A percentile compares a stretch with the other conserved stretches of the same genome.
phyloP scores from a whole-genome alignment of 2,888 invertebrate species.

The Habrosyne pyritoides region DNA sequence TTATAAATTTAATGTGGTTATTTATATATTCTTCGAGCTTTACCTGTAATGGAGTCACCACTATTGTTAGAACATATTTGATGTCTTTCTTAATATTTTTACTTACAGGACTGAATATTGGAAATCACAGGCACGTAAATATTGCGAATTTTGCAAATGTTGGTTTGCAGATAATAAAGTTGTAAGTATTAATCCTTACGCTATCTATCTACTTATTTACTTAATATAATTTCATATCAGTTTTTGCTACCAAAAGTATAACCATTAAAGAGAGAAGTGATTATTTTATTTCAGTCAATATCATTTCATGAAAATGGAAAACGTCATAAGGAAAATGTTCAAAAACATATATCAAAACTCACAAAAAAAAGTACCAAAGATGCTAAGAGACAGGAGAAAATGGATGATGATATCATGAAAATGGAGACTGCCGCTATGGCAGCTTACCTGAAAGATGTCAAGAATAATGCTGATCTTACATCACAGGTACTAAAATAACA shows the following conservation, averaged over 20 bases:
- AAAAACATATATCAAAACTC: constrained; percentile 92
- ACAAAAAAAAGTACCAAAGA: constrained; percentile 92
- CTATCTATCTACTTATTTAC: no score
- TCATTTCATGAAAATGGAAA: constrained; percentile 97
- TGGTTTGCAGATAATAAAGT: constrained; percentile 99
- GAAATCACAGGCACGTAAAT: constrained; percentile 98
- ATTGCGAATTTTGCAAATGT: constrained; percentile 98
- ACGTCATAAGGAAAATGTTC: constrained; percentile 95
- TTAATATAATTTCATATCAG: background rate
- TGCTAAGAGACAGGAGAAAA: constrained; percentile 89
- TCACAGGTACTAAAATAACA: constrained; percentile 71
- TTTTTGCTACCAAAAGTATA: background rate
- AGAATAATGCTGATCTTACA: constrained; percentile 86
- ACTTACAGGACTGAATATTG: constrained; percentile 95
- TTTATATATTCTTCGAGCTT: no score
- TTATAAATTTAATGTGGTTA: no score
- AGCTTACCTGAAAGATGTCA: constrained; percentile 93
- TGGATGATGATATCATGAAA: constrained; percentile 90
- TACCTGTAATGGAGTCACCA: no score
- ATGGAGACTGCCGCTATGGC: constrained; percentile 96
- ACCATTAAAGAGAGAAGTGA: background rate
- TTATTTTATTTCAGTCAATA: constrained; percentile 87
- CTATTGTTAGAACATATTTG: constrained; percentile 9
- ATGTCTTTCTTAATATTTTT: constrained; percentile 9
- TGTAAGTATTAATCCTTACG: constrained; percentile 82